Conservation (phyloP, 2,888 invertebrate species). For the Trichopoda pennipes region DNA sequence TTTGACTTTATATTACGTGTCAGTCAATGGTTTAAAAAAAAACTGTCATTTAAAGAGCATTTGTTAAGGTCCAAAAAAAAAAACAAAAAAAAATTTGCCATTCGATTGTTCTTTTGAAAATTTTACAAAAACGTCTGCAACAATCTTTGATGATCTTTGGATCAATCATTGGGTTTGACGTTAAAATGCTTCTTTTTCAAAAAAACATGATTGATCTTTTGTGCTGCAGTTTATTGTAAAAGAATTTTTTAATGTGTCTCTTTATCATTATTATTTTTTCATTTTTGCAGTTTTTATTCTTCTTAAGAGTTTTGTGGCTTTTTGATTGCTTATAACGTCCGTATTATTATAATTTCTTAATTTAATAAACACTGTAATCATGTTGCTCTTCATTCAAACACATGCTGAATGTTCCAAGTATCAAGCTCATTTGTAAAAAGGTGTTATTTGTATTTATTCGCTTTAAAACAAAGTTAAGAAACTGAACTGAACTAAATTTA, state of each 20-base stretch:
- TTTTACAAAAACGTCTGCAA: neutral
- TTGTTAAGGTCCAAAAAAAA: too few species aligned
- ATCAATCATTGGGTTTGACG: conserved; percentile 46
- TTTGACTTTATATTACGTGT: neutral
- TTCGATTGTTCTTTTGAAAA: neutral
- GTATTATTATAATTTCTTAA: conserved; percentile 63
- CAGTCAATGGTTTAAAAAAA: too few species aligned
- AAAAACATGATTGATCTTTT: conserved; percentile 23
- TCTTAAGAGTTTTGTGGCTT: conserved; percentile 13
- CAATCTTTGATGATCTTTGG: conserved; percentile 24
- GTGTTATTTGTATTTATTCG: conserved; percentile 52
- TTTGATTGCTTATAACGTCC: conserved; percentile 49
- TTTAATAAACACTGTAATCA: conserved; percentile 59
- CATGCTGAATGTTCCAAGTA: conserved; percentile 17
- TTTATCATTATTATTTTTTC: neutral
- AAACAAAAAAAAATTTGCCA: too few species aligned
- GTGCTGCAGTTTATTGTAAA: conserved; percentile 28
- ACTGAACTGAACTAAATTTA: neutral
- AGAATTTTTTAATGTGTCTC: neutral
- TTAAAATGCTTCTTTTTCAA: conserved; percentile 31
- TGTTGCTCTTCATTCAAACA: conserved; percentile 25
- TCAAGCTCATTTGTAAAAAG: conserved; percentile 45
- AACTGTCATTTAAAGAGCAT: too few species aligned
- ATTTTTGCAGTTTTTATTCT: neutral
- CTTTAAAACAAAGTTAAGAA: conserved; percentile 6